Conservation (phyloP, 2,113 vertebrate species). For the Vimba vimba region DNA sequence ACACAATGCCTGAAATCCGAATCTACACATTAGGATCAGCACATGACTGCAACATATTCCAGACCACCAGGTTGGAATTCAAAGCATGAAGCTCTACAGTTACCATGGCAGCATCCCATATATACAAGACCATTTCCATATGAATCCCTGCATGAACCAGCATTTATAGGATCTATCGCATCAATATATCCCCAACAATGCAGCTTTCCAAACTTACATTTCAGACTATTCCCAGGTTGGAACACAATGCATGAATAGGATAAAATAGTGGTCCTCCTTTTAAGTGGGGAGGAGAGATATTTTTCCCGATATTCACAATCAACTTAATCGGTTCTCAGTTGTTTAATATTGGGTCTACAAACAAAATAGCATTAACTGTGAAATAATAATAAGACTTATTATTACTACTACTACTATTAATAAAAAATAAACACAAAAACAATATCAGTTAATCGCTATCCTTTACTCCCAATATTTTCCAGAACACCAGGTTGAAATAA, state of each 20-base stretch:
- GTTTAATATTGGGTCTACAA: neutral
- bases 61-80: neutral
- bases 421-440: neutral
- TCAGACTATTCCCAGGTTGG: neutral
- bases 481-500: neutral
- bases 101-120: neutral
- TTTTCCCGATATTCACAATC: too few relatives aligned
- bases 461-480: neutral
- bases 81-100: constrained; percentile 4
- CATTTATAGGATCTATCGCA: neutral
- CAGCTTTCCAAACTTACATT: neutral
- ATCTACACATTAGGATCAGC: neutral
- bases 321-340: neutral
- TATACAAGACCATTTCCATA: neutral
- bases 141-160: neutral
- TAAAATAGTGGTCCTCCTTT: too few relatives aligned
- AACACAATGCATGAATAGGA: too few relatives aligned
- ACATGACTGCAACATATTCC: neutral
- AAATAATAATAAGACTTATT: neutral
- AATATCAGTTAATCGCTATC: neutral
- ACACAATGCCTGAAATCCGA: neutral
- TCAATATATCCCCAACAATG: neutral
- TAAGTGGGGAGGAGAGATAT: too few relatives aligned
- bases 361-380: neutral
- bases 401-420: too few relatives aligned